Evolutionary conservation across 2,888 invertebrate genomes (phyloP), one percentile per base, ranked within the genome.

Genomic region (Chaetogeoica ovagalla): DNA sequence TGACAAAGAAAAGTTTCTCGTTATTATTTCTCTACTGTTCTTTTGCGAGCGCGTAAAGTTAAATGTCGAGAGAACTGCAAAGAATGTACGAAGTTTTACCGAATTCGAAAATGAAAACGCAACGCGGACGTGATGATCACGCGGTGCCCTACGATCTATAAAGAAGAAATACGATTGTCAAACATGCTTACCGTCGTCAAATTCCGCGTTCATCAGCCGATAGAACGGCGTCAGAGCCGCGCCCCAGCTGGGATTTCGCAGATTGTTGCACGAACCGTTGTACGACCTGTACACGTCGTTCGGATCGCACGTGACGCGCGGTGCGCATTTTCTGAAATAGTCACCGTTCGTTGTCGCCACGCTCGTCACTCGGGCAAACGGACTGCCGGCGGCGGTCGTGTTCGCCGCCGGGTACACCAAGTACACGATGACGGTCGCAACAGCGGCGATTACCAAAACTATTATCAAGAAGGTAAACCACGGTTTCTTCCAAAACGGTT

Each of bases 181-280:
- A n/a, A n/a, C n/a, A n/a, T n/a, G n/a, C 15, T 63, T 79, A 79
- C 79, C 71, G 19, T 70, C 70, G 63, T 43, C 13, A 19, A 70
- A 79, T 0, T 70, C 79, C 0, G 79, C 71, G 55, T 79, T 19
- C n/a, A 63, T 37, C 68, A 79, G 19, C 17, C 79, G 15, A 57
- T 70, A 71, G n/a, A 70, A 71, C 66, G 84, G 83, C 17, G 85
- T 85, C 81, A 85, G 84, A 13, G 86, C 82, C 48, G 84, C 84
- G 63, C 91, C 91, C 87, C 88, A 88, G 83, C 87, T 87, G 5
- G 90, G 89, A 82, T 89, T 85, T 81, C 87, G 86, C 63, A 88
- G 85, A 84, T 91, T 91, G 85, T 91, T 91, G 85, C 91, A 91
- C 17, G 89, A 88, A 2, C 91, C 91, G 84, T 91, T 90, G 82